phyloP scores from a whole-genome alignment of 2,797 vertebrate genomes.

The Leptatherina wallacei region DNA sequence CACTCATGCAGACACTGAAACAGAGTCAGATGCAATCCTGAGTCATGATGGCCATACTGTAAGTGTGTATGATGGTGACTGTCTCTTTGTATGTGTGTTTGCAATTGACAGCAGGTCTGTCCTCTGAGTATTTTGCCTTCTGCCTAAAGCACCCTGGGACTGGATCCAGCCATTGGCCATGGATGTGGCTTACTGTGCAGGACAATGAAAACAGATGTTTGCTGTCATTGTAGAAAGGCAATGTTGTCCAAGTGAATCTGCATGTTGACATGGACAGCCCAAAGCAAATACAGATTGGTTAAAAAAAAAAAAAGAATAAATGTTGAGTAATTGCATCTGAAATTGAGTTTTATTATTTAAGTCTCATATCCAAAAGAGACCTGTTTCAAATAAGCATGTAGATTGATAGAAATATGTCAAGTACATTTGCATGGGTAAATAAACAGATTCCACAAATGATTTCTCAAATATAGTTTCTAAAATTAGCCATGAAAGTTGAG shows the following conservation, averaged over 20 bases:
- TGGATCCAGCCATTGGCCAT: conserved; percentile 62
- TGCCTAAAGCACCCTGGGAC: conserved; percentile 49
- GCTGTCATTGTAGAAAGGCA: conserved; percentile 37
- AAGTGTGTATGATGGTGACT: conserved; percentile 23
- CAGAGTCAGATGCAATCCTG: conserved; percentile 29
- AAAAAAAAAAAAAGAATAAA: background rate
- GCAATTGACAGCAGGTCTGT: conserved; percentile 18
- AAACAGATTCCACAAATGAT: background rate
- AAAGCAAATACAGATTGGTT: conserved; percentile 12
- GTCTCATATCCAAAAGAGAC: background rate
- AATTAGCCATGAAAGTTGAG: too few relatives aligned
- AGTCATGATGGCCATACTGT: conserved; percentile 32
- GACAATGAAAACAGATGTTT: conserved; percentile 66
- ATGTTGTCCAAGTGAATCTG: conserved; percentile 23
- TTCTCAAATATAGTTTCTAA: background rate
- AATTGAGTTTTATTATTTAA: background rate
- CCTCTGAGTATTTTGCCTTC: conserved; percentile 35
- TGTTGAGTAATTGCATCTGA: conserved; percentile 5
- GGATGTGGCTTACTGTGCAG: conserved; percentile 47
- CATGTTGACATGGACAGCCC: conserved; percentile 1
- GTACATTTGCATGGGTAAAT: background rate
- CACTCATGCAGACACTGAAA: conserved; percentile 31
- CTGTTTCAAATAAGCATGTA: too few relatives aligned
- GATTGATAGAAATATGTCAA: too few relatives aligned
- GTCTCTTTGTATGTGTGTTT: conserved; percentile 14